Evolutionary conservation across 2,797 vertebrate genomes (phyloP).

Genomic region (Pipistrellus kuhlii): DNA sequence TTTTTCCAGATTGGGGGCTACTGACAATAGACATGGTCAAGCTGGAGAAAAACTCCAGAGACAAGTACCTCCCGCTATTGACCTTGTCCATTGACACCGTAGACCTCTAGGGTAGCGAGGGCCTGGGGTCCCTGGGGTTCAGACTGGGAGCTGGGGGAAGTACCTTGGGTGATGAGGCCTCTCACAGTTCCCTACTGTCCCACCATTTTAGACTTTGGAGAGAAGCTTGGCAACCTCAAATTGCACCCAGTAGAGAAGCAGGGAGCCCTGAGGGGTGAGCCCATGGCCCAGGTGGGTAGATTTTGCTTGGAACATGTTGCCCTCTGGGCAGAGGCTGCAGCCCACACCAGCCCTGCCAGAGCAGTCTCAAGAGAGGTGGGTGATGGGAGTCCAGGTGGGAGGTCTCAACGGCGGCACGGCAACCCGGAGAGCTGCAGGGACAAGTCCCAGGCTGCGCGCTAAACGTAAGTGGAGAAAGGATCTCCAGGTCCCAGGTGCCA

Average conservation of each 20-base stretch:
- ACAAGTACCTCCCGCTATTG: neutral
- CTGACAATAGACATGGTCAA: slow-evolving; percentile 42
- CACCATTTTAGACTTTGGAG: slow-evolving; percentile 74
- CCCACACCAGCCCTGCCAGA: slow-evolving; percentile 82
- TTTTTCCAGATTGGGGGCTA: slow-evolving; percentile 16
- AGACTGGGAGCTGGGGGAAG: slow-evolving; percentile 1
- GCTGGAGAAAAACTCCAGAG: slow-evolving; percentile 48
- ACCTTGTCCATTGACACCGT: neutral
- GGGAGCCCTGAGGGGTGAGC: slow-evolving; percentile 74
- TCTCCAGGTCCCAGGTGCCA: slow-evolving; percentile 85
- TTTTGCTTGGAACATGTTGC: slow-evolving; percentile 78
- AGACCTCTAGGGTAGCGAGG: neutral
- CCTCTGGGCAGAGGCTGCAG: slow-evolving; percentile 77
- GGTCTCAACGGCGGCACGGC: slow-evolving; percentile 83
- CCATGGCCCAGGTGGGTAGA: slow-evolving; percentile 72
- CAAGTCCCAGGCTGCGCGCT: slow-evolving; percentile 83
- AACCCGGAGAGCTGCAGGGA: slow-evolving; percentile 84
- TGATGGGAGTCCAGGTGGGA: slow-evolving; percentile 83
- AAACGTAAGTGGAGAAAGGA: slow-evolving; percentile 86
- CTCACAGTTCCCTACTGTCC: slow-evolving; percentile 66
- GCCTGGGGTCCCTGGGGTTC: neutral
- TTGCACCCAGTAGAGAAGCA: slow-evolving; percentile 77
- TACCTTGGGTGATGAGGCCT: slow-evolving; percentile 59
- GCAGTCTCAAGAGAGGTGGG: slow-evolving; percentile 82
- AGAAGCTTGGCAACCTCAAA: slow-evolving; percentile 72